A percentile compares a stretch with the other conserved stretches of the same genome.
Evolutionary conservation across 2,113 vertebrate genomes (phyloP).

Genomic region (Siphamia tubifer): DNA sequence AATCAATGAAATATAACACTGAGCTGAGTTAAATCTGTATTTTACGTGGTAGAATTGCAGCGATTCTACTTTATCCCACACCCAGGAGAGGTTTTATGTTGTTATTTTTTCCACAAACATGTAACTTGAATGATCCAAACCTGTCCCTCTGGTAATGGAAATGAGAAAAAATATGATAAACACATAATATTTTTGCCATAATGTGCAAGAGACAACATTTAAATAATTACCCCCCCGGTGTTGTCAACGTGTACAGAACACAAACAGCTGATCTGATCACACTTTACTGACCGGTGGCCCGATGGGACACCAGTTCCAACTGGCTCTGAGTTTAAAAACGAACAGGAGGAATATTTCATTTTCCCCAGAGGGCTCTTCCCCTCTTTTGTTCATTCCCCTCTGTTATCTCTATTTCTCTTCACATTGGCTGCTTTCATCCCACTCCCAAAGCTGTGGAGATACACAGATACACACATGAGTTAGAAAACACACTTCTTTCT

Average conservation of each 20-base stretch:
- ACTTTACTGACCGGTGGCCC: constrained; percentile 59
- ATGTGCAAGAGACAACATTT: constrained; percentile 19
- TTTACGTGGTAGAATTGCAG: background rate
- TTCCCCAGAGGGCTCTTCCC: constrained; percentile 13
- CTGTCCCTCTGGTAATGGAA: background rate
- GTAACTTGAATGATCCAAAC: background rate
- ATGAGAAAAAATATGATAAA: constrained; percentile 7
- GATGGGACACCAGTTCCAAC: constrained; percentile 49
- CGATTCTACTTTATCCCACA: background rate
- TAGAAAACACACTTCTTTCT: too few relatives aligned
- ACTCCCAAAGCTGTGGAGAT: constrained; percentile 38
- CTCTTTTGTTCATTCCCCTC: constrained; percentile 11
- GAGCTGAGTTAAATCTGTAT: constrained; percentile 3
- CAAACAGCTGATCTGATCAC: constrained; percentile 50
- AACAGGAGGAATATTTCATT: constrained; percentile 46
- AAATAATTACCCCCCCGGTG: constrained; percentile 38
- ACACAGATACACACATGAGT: too few relatives aligned
- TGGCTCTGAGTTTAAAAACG: constrained; percentile 43
- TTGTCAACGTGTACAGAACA: constrained; percentile 5
- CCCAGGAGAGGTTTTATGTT: background rate
- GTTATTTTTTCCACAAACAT: background rate
- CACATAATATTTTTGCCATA: background rate
- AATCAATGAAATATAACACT: background rate
- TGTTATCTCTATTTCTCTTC: constrained; percentile 44
- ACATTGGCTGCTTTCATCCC: constrained; percentile 45